phyloP scores from a whole-genome alignment of 2,113 vertebrate genomes.

The Microtus montanus region DNA sequence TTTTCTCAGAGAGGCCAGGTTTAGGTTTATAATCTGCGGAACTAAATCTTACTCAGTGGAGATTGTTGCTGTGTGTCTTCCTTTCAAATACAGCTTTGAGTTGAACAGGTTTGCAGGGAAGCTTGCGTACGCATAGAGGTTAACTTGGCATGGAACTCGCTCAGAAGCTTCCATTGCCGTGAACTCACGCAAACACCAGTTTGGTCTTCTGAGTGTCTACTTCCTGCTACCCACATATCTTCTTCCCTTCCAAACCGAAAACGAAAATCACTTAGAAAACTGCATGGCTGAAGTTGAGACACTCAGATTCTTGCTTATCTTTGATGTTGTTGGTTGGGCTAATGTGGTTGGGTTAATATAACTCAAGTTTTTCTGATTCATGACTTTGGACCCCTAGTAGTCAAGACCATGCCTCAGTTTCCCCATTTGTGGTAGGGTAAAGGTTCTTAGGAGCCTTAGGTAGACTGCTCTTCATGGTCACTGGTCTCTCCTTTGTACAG shows the following conservation, averaged over 20 bases:
- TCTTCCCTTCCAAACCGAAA: not conserved
- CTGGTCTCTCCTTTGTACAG: not conserved
- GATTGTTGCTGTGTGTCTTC: not conserved
- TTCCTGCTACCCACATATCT: not conserved
- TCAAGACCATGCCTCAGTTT: not conserved
- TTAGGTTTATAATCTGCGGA: not conserved
- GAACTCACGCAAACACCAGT: not conserved
- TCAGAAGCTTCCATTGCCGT: not conserved
- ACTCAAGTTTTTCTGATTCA: not conserved
- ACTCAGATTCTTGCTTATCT: not conserved
- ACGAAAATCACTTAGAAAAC: not conserved
- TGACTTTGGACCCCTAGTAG: not conserved
- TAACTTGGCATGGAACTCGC: not conserved
- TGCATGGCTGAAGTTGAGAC: not conserved
- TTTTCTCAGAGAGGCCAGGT: not conserved
- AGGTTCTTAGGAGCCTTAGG: not conserved
- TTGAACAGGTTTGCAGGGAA: constrained; percentile 3
- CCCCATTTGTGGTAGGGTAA: not conserved
- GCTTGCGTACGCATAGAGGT: not conserved
- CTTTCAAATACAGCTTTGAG: constrained; percentile 11
- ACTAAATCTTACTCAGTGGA: not conserved
- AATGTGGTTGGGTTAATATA: not conserved
- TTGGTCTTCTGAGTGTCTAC: not conserved
- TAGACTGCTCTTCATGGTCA: not conserved
- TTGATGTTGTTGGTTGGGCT: not conserved